Evolutionary conservation across 2,888 invertebrate genomes (phyloP).

Genomic region (Trimorus sp.): DNA sequence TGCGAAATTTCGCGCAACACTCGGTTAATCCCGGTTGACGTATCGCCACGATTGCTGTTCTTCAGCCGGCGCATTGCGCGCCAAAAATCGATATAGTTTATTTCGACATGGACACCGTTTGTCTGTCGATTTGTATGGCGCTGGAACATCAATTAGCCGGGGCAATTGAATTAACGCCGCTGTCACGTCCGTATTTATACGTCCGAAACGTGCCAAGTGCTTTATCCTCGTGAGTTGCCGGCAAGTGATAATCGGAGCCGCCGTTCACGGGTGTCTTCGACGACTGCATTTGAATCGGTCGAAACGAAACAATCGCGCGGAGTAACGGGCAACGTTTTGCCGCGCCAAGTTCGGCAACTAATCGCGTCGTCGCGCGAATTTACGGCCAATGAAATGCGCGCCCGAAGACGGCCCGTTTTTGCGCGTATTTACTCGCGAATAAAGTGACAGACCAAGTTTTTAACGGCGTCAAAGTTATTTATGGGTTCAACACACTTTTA

Average conservation of each 20-base stretch:
- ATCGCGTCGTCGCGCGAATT: constrained; percentile 17
- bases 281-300: constrained; percentile 48
- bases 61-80: constrained; percentile 38
- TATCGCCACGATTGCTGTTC: constrained; percentile 40
- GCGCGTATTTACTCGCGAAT: no score
- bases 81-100: constrained; percentile 49
- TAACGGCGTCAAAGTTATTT: no score
- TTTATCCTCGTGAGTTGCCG: constrained; percentile 48
- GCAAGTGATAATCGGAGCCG: constrained; percentile 60
- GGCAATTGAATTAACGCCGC: constrained; percentile 54
- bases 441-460: no score
- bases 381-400: constrained; percentile 1
- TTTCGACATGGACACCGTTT: constrained; percentile 47
- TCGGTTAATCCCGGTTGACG: constrained; percentile 45
- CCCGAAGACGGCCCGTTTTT: no score
- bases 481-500: background rate
- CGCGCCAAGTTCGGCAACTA: constrained; percentile 26
- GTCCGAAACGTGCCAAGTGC: constrained; percentile 60
- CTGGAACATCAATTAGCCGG: constrained; percentile 54
- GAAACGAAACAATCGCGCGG: constrained; percentile 38
- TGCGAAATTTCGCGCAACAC: constrained; percentile 36
- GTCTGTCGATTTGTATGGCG: constrained; percentile 51
- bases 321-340: constrained; percentile 25
- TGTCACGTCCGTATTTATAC: constrained; percentile 59
- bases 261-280: constrained; percentile 51